Evolutionary conservation across 2,888 invertebrate species (phyloP).

Genomic region (Xanthorhoe spadicearia): DNA sequence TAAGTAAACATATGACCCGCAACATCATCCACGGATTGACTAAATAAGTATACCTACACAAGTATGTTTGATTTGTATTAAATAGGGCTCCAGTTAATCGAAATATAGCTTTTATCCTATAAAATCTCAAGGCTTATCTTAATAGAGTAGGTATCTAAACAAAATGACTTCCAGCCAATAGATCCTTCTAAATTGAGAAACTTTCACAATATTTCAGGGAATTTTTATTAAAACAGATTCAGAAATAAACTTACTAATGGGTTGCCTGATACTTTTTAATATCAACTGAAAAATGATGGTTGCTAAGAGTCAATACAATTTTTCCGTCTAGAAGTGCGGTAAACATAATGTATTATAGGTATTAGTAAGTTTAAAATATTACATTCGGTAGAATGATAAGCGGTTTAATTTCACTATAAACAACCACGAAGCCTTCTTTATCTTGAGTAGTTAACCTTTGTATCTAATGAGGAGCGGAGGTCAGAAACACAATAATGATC

Average conservation of each 20-base stretch:
- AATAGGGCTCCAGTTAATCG: background rate
- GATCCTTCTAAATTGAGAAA: conserved; percentile 36
- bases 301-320: background rate
- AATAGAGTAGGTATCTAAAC: conserved; percentile 14
- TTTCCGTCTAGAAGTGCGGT: background rate
- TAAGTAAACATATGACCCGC: no score
- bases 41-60: no score
- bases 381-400: background rate
- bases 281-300: background rate
- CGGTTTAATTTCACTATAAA: background rate
- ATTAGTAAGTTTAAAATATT: background rate
- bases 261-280: background rate
- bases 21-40: no score
- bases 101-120: background rate
- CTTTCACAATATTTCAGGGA: conserved; percentile 36
- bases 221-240: conserved; percentile 31
- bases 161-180: conserved; percentile 35
- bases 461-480: background rate
- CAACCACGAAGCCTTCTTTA: background rate
- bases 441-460: background rate
- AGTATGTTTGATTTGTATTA: no score
- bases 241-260: conserved; percentile 3
- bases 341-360: no score
- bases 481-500: background rate
- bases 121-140: background rate